Conservation (phyloP, 2,888 invertebrate genomes). For the Cremastobaeus sp. region DNA sequence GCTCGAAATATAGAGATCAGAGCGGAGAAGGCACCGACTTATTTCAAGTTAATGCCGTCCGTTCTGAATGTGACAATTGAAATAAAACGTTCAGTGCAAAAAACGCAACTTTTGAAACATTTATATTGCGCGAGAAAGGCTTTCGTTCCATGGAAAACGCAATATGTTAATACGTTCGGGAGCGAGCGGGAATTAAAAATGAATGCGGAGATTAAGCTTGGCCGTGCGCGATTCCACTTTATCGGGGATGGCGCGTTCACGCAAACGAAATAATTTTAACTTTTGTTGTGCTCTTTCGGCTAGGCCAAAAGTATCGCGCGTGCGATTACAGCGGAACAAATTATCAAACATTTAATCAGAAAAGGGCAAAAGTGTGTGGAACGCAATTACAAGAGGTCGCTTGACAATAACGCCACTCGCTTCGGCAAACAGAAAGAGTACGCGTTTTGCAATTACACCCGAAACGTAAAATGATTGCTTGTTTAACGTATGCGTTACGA, state of each 20-base stretch:
- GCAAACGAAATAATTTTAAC: neutral
- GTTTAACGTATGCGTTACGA: conserved; percentile 39
- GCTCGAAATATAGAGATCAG: conserved; percentile 9
- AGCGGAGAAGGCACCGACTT: conserved; percentile 8
- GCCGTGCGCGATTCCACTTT: too few relatives aligned
- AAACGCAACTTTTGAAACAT: neutral
- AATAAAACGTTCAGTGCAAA: neutral
- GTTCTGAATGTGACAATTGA: conserved; percentile 5
- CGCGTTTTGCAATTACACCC: conserved; percentile 38
- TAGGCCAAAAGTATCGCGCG: conserved; percentile 17
- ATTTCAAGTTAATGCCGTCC: conserved; percentile 13
- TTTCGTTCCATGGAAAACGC: too few relatives aligned
- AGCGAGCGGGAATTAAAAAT: too few relatives aligned
- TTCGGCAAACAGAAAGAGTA: too few relatives aligned
- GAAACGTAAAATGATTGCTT: conserved; percentile 42
- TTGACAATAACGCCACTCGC: too few relatives aligned
- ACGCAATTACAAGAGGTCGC: conserved; percentile 24
- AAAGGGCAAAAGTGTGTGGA: conserved; percentile 10
- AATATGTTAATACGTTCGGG: too few relatives aligned
- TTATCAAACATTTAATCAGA: conserved; percentile 28
- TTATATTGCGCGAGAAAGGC: too few relatives aligned
- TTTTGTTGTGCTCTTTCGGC: neutral
- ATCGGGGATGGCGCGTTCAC: conserved; percentile 1
- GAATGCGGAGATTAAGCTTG: neutral
- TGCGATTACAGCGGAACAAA: conserved; percentile 33